phyloP scores from a whole-genome alignment of 2,113 vertebrate genomes.

The Galemys pyrenaicus region DNA sequence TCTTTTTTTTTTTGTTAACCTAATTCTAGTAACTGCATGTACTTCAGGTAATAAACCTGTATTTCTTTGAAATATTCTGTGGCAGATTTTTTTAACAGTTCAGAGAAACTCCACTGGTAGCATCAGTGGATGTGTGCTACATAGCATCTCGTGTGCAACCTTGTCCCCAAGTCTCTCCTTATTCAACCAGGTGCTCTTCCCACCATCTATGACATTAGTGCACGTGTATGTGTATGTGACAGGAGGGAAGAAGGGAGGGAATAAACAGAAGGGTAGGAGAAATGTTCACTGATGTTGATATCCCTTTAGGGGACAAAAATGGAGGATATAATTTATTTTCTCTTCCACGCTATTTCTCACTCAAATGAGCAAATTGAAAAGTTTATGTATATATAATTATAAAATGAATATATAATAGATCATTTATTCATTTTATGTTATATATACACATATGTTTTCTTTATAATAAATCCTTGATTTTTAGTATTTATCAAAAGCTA shows the following conservation, averaged over 20 bases:
- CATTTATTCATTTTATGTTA: constrained; percentile 69
- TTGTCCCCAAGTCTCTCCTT: constrained; percentile 31
- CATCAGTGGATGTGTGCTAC: constrained; percentile 38
- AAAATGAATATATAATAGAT: constrained; percentile 64
- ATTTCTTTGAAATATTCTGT: constrained; percentile 52
- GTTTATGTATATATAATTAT: constrained; percentile 64
- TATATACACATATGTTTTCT: constrained; percentile 64
- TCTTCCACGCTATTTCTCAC: constrained; percentile 52
- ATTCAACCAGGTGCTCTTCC: constrained; percentile 36
- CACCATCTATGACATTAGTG: constrained; percentile 14
- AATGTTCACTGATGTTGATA: constrained; percentile 18
- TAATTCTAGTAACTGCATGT: constrained; percentile 54
- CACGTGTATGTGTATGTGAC: background rate
- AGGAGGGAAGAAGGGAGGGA: background rate
- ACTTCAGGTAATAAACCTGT: constrained; percentile 49
- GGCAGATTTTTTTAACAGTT: constrained; percentile 56
- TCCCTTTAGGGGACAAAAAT: constrained; percentile 51
- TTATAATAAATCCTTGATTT: constrained; percentile 48
- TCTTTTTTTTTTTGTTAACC: constrained; percentile 33
- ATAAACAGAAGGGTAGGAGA: background rate
- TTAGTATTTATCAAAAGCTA: constrained; percentile 57
- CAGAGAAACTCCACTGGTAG: constrained; percentile 2
- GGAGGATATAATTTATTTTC: constrained; percentile 43
- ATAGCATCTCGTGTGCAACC: background rate
- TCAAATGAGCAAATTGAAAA: constrained; percentile 55